Percentiles rank a stretch among this genome's conserved stretches.
Evolutionary conservation across 2,113 vertebrate species (phyloP).

Genomic region (Forbesichthys agassizii): DNA sequence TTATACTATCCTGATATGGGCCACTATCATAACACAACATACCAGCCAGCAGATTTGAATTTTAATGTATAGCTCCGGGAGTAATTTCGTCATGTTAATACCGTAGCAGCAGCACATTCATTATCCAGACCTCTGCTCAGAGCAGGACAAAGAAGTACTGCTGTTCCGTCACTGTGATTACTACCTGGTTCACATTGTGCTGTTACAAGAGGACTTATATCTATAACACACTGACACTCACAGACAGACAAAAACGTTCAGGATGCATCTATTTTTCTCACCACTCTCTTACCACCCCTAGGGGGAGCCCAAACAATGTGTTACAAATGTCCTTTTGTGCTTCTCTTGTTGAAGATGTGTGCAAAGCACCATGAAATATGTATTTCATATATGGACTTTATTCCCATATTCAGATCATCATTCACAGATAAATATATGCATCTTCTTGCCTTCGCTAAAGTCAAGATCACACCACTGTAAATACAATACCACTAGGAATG

Average conservation of each 20-base stretch:
- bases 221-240: neutral
- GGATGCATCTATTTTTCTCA: no score
- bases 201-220: neutral
- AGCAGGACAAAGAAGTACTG: neutral
- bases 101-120: neutral
- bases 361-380: no score
- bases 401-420: no score
- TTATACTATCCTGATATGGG: neutral
- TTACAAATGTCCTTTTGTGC: neutral
- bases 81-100: neutral
- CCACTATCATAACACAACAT: no score
- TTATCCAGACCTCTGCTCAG: neutral
- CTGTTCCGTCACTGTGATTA: constrained; percentile 6
- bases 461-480: no score
- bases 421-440: no score
- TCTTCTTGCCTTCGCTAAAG: no score
- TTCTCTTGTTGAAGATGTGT: no score
- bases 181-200: neutral
- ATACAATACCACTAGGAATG: no score
- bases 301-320: neutral
- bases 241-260: neutral
- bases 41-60: no score
- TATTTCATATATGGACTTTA: no score
- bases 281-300: neutral
- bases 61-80: neutral